These are phyloP conservation scores for Heterohyrax brucei DNA, from an alignment of 2,797 vertebrate species.

Conservation along the genomic window DNA sequence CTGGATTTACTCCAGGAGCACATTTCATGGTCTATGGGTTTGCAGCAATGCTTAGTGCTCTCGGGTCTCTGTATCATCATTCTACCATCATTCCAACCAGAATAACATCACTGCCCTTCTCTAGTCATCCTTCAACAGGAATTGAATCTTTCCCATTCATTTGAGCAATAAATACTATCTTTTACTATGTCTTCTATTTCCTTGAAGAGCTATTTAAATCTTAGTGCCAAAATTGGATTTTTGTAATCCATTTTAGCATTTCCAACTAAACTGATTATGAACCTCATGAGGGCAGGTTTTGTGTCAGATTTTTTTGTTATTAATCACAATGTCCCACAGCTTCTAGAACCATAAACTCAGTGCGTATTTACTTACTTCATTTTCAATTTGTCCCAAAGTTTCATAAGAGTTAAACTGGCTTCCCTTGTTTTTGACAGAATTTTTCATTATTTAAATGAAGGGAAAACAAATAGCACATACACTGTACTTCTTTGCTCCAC, in stretches of 20 bases:
- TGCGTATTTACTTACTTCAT: background rate
- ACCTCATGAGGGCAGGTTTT: background rate
- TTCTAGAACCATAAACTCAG: slow-evolving; percentile 4
- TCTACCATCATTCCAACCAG: background rate
- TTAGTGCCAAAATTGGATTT: background rate
- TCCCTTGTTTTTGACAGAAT: background rate
- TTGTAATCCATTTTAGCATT: slow-evolving; percentile 37
- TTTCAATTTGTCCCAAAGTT: slow-evolving; percentile 49
- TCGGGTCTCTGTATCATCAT: background rate
- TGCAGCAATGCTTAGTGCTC: background rate
- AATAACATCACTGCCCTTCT: background rate
- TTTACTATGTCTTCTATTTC: background rate
- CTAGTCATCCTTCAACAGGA: background rate
- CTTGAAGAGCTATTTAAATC: slow-evolving; percentile 27
- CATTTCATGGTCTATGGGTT: background rate
- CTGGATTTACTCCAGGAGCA: background rate
- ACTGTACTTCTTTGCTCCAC: background rate
- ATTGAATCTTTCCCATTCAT: background rate
- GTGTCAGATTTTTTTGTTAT: background rate
- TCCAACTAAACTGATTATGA: slow-evolving; percentile 7
- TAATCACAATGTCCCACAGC: background rate
- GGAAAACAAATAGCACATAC: background rate
- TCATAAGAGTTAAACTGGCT: slow-evolving; percentile 29
- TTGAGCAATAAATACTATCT: background rate
- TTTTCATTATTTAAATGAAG: slow-evolving; percentile 17